These are phyloP conservation scores for Malacoctenus gilli DNA, from an alignment of 2,797 vertebrate genomes.

Conservation along the genomic window DNA sequence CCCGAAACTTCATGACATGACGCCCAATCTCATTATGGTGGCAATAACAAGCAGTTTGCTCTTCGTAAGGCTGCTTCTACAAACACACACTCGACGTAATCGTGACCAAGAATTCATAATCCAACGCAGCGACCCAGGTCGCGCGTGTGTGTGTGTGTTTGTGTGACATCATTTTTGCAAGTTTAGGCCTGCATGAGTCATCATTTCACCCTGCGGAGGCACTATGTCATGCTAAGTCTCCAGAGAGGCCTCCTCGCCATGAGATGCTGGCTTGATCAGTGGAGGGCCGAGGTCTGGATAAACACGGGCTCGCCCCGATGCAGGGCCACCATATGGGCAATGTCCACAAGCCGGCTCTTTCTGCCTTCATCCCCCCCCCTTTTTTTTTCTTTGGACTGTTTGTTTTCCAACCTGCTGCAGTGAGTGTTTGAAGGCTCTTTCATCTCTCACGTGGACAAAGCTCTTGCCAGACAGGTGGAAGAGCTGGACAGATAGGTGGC, in stretches of 20 bases:
- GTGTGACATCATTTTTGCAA: no score
- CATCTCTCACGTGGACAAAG: constrained; percentile 64
- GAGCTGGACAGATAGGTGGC: constrained; percentile 28
- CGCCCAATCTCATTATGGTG: constrained; percentile 61
- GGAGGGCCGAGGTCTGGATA: constrained; percentile 70
- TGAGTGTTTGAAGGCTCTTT: constrained; percentile 68
- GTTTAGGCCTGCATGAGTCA: constrained; percentile 32
- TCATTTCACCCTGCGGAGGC: constrained; percentile 21
- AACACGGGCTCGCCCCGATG: constrained; percentile 65
- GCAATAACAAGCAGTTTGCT: constrained; percentile 49
- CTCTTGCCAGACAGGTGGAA: constrained; percentile 73
- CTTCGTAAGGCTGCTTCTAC: constrained; percentile 30
- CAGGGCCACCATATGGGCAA: constrained; percentile 76
- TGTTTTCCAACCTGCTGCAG: constrained; percentile 81
- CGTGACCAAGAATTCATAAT: constrained; percentile 34
- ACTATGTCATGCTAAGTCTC: constrained; percentile 39
- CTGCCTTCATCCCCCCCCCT: constrained; percentile 64
- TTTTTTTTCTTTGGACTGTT: constrained; percentile 70
- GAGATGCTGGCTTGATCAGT: constrained; percentile 59
- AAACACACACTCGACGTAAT: constrained; percentile 11
- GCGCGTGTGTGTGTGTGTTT: no score
- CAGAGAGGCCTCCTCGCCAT: constrained; percentile 52
- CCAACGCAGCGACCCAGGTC: constrained; percentile 14
- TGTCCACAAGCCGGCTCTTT: constrained; percentile 63
- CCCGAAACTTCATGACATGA: constrained; percentile 56